phyloP scores from a whole-genome alignment of 2,888 invertebrate species.

The Agrotis clavis region DNA sequence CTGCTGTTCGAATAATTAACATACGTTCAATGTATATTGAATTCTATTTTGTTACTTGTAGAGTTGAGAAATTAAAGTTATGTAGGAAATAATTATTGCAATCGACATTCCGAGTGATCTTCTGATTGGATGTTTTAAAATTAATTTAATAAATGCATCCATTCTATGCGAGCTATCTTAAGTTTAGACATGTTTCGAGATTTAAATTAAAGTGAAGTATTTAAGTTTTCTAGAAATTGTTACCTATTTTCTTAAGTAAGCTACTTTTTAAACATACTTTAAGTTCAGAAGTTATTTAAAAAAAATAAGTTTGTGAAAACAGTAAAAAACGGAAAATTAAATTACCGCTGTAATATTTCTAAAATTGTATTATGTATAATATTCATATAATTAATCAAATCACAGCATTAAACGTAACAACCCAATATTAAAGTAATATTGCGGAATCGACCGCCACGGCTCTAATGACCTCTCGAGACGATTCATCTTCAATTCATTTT shows the following conservation, averaged over 20 bases:
- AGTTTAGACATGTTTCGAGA: slow-evolving; percentile 12
- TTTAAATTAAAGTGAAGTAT: slow-evolving; percentile 9
- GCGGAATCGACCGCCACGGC: slow-evolving; percentile 52
- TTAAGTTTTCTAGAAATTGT: slow-evolving; percentile 15
- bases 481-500: slow-evolving; percentile 66
- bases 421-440: slow-evolving; percentile 27
- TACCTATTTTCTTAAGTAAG: slow-evolving; percentile 11
- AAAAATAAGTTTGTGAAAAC: rapidly evolving
- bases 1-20: slow-evolving; percentile 27
- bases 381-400: not conserved
- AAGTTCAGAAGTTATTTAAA: too few species aligned
- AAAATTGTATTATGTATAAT: not conserved
- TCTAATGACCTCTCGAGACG: slow-evolving; percentile 63
- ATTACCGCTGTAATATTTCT: too few species aligned
- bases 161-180: slow-evolving; percentile 36
- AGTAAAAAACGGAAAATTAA: not conserved
- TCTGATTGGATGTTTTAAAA: slow-evolving; percentile 49
- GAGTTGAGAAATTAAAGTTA: not conserved
- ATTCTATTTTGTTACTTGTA: slow-evolving; percentile 26
- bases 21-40: slow-evolving; percentile 14
- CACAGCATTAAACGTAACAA: not conserved
- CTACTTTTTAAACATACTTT: too few species aligned
- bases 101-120: slow-evolving; percentile 26
- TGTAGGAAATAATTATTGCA: slow-evolving; percentile 25
- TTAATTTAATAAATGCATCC: slow-evolving; percentile 55